These are phyloP conservation scores for Lagopus leucura DNA, from an alignment of 2,113 vertebrate species.

Conservation along the genomic window DNA sequence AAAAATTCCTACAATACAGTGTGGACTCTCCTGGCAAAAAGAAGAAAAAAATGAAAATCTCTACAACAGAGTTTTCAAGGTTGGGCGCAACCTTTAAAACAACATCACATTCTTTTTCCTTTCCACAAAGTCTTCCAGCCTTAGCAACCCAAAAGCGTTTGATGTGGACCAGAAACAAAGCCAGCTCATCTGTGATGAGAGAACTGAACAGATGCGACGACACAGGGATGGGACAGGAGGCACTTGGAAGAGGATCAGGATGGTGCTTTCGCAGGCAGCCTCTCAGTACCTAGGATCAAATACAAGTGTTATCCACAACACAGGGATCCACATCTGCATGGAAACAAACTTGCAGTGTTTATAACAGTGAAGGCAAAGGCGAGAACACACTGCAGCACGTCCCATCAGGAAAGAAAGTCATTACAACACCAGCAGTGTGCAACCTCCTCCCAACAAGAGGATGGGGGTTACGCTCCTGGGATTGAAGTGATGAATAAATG, in stretches of 20 bases:
- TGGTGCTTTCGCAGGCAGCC: neutral
- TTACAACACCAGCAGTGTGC: neutral
- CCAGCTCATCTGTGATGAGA: neutral
- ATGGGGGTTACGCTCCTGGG: neutral
- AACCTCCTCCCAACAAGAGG: neutral
- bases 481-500: neutral
- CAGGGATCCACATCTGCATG: neutral
- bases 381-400: neutral
- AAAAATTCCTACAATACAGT: neutral
- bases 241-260: neutral
- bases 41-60: neutral
- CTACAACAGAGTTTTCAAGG: neutral
- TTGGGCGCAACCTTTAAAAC: neutral
- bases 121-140: neutral
- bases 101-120: neutral
- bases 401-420: neutral
- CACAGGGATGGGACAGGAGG: neutral
- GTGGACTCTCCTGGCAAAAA: neutral
- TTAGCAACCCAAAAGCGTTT: neutral
- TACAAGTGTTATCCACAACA: neutral
- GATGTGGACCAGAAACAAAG: neutral
- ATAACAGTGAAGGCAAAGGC: neutral
- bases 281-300: neutral
- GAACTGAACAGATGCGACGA: neutral
- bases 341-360: neutral